A percentile compares a stretch with the other conserved stretches of the same genome.
phyloP scores from a whole-genome alignment of 1,140 invertebrate species.

The Acromyrmex echinatior region DNA sequence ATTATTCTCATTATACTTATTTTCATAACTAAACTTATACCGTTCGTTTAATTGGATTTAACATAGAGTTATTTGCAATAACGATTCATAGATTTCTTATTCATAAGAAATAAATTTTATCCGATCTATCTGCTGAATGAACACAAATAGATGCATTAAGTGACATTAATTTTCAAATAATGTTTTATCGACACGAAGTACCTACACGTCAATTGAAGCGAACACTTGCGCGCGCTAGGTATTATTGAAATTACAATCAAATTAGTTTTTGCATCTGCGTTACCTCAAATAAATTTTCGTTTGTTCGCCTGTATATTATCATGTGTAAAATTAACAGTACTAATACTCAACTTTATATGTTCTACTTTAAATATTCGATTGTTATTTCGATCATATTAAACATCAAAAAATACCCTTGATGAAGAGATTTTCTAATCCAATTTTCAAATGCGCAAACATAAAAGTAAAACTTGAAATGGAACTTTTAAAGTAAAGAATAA shows the following conservation, averaged over 20 bases:
- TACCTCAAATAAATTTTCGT: slow-evolving; percentile 9
- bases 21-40: slow-evolving; percentile 29
- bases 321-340: slow-evolving; percentile 13
- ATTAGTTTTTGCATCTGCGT: slow-evolving; percentile 30
- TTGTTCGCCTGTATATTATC: slow-evolving; percentile 2
- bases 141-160: slow-evolving; percentile 16
- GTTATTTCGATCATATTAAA: neutral
- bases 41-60: slow-evolving; percentile 4
- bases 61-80: neutral
- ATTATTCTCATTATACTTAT: slow-evolving; percentile 50
- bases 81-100: neutral
- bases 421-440: neutral
- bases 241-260: slow-evolving; percentile 34
- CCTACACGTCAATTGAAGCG: neutral
- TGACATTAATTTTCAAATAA: slow-evolving; percentile 34
- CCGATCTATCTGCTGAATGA: neutral
- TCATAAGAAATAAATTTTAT: neutral
- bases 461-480: neutral
- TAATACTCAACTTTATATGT: neutral
- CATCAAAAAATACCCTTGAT: neutral
- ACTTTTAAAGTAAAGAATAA: neutral
- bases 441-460: neutral
- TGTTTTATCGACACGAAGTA: neutral
- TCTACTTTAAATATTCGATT: neutral
- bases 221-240: slow-evolving; percentile 2